Evolutionary conservation across 1,140 invertebrate species (phyloP), one percentile per base, ranked within the genome.

Genomic region (Plutomurus gul): DNA sequence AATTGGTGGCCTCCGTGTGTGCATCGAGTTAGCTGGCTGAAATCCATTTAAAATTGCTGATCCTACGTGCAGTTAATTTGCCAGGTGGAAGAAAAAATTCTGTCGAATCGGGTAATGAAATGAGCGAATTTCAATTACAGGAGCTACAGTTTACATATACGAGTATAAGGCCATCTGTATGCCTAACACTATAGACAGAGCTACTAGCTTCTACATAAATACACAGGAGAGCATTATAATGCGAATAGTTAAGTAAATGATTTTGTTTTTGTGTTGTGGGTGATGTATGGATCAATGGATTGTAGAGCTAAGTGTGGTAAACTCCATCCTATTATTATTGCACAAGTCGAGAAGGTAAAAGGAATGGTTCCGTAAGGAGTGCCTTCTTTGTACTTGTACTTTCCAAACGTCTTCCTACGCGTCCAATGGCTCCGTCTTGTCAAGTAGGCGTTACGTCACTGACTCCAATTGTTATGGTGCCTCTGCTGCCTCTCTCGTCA

Each of bases 381-480:
- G 70, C 70, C 70, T 73, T 46, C 37, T 43, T 73, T 73, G 33
- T 73, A 40, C 70, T 73, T 43, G 37, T 73, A 40, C 37, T 46
- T 73, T 73, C 40, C 70, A 40, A 73, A 73, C 37, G 36, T 73
- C 70, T 43, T 40, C 70, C 70, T 73, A 73, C 70, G 70, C 70
- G 70, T 73, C 70, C 70, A 73, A 73, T 73, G 70, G 70, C 70
- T 73, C 43, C 70, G 40, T 73, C 25, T 73, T 73, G 70, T 39
- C n/a, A 73, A 73, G 70, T 73, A 73, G 70, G 70, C 70, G 70
- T 73, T 73, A 73, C 70, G 70, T 73, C 70, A 73, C 20, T 73
- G 70, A 73, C 40, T 46, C 25, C 70, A 46, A 73, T 46, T 73
- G 20, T 46, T 73, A n/a, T n/a, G n/a, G n/a, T n/a, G n/a, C n/a